Conservation (phyloP, 2,888 invertebrate genomes). For the Euspilapteryx auroguttella region DNA sequence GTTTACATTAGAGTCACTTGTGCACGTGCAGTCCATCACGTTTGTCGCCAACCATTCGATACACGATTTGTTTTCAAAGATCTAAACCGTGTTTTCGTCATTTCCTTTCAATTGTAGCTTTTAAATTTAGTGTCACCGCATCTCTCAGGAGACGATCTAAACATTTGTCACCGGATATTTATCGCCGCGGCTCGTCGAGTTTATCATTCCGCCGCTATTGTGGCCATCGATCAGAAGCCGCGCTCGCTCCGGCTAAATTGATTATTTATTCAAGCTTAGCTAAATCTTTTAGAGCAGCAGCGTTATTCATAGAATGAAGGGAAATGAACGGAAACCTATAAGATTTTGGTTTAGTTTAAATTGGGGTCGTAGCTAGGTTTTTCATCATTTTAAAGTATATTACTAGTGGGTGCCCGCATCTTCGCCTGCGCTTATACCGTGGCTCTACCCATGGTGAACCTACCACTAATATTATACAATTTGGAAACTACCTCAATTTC, state of each 20-base stretch:
- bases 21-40: conserved; percentile 60
- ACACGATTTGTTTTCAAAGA: conserved; percentile 59
- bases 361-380: too few relatives aligned
- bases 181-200: conserved; percentile 47
- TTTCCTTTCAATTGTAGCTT: conserved; percentile 60
- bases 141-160: conserved; percentile 51
- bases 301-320: conserved; percentile 46
- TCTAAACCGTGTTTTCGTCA: conserved; percentile 59
- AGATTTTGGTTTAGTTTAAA: too few relatives aligned
- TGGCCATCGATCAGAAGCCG: conserved; percentile 55
- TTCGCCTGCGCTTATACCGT: too few relatives aligned
- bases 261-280: conserved; percentile 55
- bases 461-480: too few relatives aligned
- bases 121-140: conserved; percentile 60
- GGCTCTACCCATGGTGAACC: too few relatives aligned
- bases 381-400: too few relatives aligned
- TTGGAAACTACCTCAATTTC: too few relatives aligned
- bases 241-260: conserved; percentile 43
- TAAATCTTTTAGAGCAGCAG: conserved; percentile 40
- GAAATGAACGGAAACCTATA: too few relatives aligned
- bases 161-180: conserved; percentile 60
- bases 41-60: conserved; percentile 55
- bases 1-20: conserved; percentile 61
- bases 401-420: too few relatives aligned
- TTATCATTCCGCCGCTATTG: conserved; percentile 55